Percentiles rank a stretch among this genome's conserved stretches.
Evolutionary conservation across 2,888 invertebrate species (phyloP).

Genomic region (Laothoe populi): DNA sequence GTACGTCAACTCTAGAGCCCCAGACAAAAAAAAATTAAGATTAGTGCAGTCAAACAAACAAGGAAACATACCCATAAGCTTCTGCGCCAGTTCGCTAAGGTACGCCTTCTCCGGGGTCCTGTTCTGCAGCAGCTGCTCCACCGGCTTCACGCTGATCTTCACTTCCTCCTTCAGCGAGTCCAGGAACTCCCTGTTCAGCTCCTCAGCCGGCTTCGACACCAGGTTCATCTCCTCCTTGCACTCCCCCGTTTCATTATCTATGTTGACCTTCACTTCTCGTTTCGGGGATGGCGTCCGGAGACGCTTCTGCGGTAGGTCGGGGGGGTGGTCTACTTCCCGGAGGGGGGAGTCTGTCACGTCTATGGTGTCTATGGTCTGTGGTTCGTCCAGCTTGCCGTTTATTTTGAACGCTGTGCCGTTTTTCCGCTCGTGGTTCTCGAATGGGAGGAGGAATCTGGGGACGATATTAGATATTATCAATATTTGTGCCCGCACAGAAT

Average conservation of each 20-base stretch:
- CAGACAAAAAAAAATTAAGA: too few relatives aligned
- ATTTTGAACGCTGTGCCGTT: constrained; percentile 48
- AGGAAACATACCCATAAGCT: constrained; percentile 54
- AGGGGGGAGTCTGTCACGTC: constrained; percentile 73
- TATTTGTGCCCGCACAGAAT: too few relatives aligned
- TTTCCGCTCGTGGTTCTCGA: constrained; percentile 86
- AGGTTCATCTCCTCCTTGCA: constrained; percentile 57
- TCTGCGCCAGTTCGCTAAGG: constrained; percentile 51
- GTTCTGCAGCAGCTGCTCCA: constrained; percentile 59
- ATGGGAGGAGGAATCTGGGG: constrained; percentile 89
- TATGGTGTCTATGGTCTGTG: constrained; percentile 64
- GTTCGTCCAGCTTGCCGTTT: constrained; percentile 60
- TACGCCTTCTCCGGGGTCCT: constrained; percentile 24
- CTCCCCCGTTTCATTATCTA: constrained; percentile 53
- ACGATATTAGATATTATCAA: constrained; percentile 78
- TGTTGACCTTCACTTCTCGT: constrained; percentile 26
- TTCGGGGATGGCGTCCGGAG: constrained; percentile 48
- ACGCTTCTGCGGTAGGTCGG: constrained; percentile 43
- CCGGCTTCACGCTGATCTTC: constrained; percentile 68
- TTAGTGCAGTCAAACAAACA: too few relatives aligned
- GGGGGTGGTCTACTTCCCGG: constrained; percentile 48
- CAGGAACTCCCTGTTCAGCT: constrained; percentile 73
- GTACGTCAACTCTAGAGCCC: too few relatives aligned
- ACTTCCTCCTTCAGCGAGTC: constrained; percentile 65
- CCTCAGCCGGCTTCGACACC: constrained; percentile 66